Conservation (phyloP, 1,140 invertebrate species). For the Sogatella furcifera region DNA sequence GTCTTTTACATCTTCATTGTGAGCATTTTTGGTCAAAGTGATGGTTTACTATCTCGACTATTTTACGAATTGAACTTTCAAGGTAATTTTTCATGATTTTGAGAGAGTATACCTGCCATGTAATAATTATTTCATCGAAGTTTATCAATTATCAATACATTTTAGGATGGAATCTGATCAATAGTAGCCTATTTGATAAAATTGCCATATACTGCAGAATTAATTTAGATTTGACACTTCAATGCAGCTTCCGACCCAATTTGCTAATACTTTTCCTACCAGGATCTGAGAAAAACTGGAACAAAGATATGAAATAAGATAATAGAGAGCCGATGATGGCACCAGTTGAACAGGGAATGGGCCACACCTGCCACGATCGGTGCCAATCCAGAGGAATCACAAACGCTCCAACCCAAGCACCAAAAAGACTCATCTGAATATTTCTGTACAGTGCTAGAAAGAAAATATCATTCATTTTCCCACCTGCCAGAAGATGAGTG, state of each 20-base stretch:
- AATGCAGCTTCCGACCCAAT: background rate
- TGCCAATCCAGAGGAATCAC: conserved; percentile 91
- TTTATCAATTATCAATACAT: no score
- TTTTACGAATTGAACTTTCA: no score
- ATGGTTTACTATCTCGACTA: no score
- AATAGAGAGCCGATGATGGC: conserved; percentile 50
- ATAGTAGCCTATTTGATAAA: no score
- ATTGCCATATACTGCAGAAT: no score
- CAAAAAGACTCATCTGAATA: conserved; percentile 52
- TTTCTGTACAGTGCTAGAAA: conserved; percentile 45
- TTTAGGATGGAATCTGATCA: no score
- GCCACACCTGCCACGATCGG: conserved; percentile 77
- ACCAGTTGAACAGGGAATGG: conserved; percentile 60
- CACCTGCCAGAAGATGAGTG: conserved; percentile 11
- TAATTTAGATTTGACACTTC: background rate
- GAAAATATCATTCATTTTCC: conserved; percentile 32
- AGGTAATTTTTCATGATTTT: no score
- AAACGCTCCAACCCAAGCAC: conserved; percentile 79
- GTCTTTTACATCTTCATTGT: no score
- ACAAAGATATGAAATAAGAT: conserved; percentile 42
- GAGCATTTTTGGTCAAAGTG: no score
- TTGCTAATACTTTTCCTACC: conserved; percentile 3
- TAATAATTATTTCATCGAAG: no score
- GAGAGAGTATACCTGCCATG: no score
- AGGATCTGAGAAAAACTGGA: conserved; percentile 26